Evolutionary conservation across 2,113 vertebrate species (phyloP).

Genomic region (Benitochromis conjunctus): DNA sequence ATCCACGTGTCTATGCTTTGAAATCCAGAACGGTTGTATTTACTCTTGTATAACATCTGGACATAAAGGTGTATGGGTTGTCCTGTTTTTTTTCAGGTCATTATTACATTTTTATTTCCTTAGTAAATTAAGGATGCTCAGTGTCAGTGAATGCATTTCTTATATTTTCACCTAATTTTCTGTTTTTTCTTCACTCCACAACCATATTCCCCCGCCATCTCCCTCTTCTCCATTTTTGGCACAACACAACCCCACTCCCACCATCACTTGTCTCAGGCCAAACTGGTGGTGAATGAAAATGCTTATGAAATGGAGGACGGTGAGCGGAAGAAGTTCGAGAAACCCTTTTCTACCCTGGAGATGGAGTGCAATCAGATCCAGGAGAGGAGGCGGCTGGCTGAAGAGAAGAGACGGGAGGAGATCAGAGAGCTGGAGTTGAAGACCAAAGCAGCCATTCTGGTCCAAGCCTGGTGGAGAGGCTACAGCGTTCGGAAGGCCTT

Average conservation of each 20-base stretch:
- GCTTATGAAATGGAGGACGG: constrained; percentile 66
- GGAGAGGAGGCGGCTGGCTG: constrained; percentile 60
- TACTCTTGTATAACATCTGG: background rate
- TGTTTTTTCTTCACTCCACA: background rate
- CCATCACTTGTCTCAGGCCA: constrained; percentile 54
- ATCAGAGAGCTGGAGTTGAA: constrained; percentile 65
- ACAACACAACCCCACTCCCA: background rate
- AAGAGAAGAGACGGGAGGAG: constrained; percentile 64
- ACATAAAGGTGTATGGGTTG: background rate
- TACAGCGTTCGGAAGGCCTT: constrained; percentile 77
- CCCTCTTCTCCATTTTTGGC: background rate
- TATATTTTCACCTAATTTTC: background rate
- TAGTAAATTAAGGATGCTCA: background rate
- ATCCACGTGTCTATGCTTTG: background rate
- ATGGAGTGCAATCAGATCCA: constrained; percentile 75
- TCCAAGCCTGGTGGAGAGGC: constrained; percentile 87
- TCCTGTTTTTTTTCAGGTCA: background rate
- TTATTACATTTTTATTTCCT: background rate
- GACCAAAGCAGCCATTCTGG: constrained; percentile 71
- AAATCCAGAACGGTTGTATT: background rate
- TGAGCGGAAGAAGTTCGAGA: constrained; percentile 68
- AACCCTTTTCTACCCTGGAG: constrained; percentile 62
- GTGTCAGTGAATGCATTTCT: background rate
- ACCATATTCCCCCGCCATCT: background rate
- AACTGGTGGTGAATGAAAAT: constrained; percentile 64